A percentile compares a stretch with the other conserved stretches of the same genome.
phyloP scores from a whole-genome alignment of 2,888 invertebrate genomes.

The Aleiodes alternator region DNA sequence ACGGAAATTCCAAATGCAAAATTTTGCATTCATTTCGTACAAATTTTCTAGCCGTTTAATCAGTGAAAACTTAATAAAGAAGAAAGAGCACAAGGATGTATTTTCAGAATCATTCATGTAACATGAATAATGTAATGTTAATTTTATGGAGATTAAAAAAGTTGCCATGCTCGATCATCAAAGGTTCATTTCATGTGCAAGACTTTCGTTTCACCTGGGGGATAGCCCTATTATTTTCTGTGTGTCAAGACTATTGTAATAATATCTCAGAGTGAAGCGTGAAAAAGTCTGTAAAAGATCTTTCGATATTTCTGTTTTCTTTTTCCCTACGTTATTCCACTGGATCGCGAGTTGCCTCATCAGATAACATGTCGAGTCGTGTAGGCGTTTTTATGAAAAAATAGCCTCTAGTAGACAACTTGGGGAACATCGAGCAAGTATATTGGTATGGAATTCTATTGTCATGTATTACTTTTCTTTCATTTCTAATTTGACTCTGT shows the following conservation, averaged over 20 bases:
- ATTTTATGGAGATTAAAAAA: conserved; percentile 9
- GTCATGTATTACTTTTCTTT: conserved; percentile 12
- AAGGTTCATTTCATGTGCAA: conserved; percentile 16
- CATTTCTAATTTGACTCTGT: background rate
- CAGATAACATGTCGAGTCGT: conserved; percentile 34
- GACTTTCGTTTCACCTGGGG: conserved; percentile 3
- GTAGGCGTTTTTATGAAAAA: conserved; percentile 25
- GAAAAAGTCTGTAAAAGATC: conserved; percentile 1
- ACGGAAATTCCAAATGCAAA: too few species aligned
- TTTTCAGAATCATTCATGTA: background rate
- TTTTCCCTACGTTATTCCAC: conserved; percentile 18
- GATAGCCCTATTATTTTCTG: background rate
- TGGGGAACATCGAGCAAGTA: conserved; percentile 16
- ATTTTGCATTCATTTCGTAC: too few species aligned
- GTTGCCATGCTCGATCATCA: background rate
- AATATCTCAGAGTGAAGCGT: conserved; percentile 23
- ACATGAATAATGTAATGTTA: conserved; percentile 3
- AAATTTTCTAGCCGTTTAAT: too few species aligned
- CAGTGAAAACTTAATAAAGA: too few species aligned
- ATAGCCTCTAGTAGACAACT: conserved; percentile 6
- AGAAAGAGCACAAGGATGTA: too few species aligned
- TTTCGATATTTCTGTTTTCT: conserved; percentile 15
- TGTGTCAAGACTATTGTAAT: conserved; percentile 12
- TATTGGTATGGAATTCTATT: conserved; percentile 26
- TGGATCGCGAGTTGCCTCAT: conserved; percentile 31